These are phyloP conservation scores for Mimas tiliae DNA, from an alignment of 2,888 invertebrate genomes.

Conservation along the genomic window DNA sequence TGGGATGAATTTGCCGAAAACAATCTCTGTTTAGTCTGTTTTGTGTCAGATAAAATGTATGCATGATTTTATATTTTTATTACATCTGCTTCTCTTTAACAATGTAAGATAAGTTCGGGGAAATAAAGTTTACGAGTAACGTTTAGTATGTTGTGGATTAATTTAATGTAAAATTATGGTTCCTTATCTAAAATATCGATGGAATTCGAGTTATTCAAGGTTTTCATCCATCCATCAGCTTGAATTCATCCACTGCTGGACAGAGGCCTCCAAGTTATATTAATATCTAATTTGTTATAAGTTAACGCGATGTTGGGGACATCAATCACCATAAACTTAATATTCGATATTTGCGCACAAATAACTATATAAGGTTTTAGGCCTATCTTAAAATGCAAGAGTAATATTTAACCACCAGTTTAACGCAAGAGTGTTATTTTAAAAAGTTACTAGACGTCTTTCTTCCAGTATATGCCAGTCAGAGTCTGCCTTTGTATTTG, in stretches of 20 bases:
- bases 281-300: not conserved
- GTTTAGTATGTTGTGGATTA: not conserved
- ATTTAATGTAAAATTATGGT: no score
- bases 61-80: not conserved
- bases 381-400: no score
- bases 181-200: no score
- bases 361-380: not conserved
- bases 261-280: no score
- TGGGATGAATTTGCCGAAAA: not conserved
- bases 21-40: conserved; percentile 1
- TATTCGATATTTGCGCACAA: conserved; percentile 2
- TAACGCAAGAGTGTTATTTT: no score
- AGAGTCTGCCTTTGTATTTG: no score
- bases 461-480: no score
- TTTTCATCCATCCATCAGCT: no score
- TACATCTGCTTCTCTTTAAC: not conserved
- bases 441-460: no score
- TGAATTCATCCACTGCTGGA: no score
- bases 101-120: not conserved
- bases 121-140: not conserved
- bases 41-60: not conserved
- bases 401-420: no score
- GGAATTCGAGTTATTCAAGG: not conserved
- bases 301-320: not conserved
- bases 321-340: not conserved